A percentile compares a stretch with the other conserved stretches of the same genome.
Evolutionary conservation across 2,797 vertebrate species (phyloP).

Genomic region (Micromesistius poutassou): DNA sequence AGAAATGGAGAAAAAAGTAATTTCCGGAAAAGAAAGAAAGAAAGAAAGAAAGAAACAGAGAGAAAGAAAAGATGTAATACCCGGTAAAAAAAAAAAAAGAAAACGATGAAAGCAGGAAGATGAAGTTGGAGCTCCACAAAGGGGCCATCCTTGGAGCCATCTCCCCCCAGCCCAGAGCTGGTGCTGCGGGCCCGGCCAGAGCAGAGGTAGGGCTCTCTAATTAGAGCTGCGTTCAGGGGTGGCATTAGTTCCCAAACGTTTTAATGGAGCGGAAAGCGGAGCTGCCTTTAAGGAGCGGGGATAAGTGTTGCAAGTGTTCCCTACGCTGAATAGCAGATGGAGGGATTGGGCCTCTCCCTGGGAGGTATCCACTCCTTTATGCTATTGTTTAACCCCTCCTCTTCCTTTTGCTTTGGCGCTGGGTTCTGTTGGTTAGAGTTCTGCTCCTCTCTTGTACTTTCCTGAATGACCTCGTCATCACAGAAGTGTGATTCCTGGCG

Average conservation of each 20-base stretch:
- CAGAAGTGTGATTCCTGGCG: background rate
- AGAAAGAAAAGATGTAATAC: constrained; percentile 27
- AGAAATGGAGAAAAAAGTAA: constrained; percentile 38
- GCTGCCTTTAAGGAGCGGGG: constrained; percentile 80
- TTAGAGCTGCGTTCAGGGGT: constrained; percentile 83
- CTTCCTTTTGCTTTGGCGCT: background rate
- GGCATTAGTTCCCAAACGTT: constrained; percentile 89
- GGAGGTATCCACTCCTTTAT: constrained; percentile 70
- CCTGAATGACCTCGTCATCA: no score
- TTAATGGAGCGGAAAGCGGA: constrained; percentile 86
- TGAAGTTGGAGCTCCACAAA: constrained; percentile 57
- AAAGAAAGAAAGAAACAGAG: constrained; percentile 47
- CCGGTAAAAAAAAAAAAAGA: constrained; percentile 30
- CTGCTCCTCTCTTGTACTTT: background rate
- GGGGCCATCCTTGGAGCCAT: constrained; percentile 30
- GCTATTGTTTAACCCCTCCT: constrained; percentile 54
- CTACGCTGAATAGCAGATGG: constrained; percentile 73
- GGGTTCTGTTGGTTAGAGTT: background rate
- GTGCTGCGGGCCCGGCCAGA: constrained; percentile 67
- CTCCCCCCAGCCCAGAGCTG: constrained; percentile 54
- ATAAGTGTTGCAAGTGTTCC: constrained; percentile 88
- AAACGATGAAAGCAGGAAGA: constrained; percentile 51
- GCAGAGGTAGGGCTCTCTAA: constrained; percentile 70
- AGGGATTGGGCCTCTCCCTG: constrained; percentile 78
- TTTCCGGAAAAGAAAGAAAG: constrained; percentile 35